A percentile compares a stretch with the other conserved stretches of the same genome.
Evolutionary conservation across 2,113 vertebrate species (phyloP).

Genomic region (Micronycteris hirsuta): DNA sequence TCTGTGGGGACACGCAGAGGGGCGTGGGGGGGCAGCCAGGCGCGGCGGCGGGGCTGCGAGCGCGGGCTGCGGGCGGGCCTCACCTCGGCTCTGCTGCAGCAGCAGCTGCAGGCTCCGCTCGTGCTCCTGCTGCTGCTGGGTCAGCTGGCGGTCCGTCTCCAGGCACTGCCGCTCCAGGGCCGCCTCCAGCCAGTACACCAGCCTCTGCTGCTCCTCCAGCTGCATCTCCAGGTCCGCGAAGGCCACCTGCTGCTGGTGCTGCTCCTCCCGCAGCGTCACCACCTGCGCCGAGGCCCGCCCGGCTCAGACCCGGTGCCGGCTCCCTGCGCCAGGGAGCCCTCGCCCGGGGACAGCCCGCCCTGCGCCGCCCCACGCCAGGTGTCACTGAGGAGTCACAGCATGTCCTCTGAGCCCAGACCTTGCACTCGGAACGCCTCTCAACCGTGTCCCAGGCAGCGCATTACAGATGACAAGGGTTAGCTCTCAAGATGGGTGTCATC

Average conservation of each 20-base stretch:
- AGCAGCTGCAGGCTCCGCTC: slow-evolving; percentile 92
- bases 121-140: slow-evolving; percentile 95
- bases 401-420: neutral
- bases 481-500: fast-evolving
- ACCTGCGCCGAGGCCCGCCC: slow-evolving; percentile 83
- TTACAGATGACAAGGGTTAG: neutral
- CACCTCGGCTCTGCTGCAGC: slow-evolving; percentile 93
- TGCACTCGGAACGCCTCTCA: neutral
- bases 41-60: fast-evolving
- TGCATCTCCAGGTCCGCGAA: slow-evolving; percentile 95
- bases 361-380: fast-evolving
- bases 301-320: neutral
- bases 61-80: neutral
- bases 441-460: neutral
- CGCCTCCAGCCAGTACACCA: slow-evolving; percentile 92
- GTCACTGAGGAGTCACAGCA: neutral
- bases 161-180: slow-evolving; percentile 92
- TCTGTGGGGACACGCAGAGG: slow-evolving; percentile 76
- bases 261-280: slow-evolving; percentile 95
- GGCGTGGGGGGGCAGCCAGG: neutral
- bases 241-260: slow-evolving; percentile 91
- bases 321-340: neutral
- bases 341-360: fast-evolving
- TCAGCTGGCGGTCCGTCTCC: slow-evolving; percentile 94
- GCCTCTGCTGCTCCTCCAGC: slow-evolving; percentile 92